Conservation (phyloP, 2,797 vertebrate genomes). For the Trachurus trachurus region DNA sequence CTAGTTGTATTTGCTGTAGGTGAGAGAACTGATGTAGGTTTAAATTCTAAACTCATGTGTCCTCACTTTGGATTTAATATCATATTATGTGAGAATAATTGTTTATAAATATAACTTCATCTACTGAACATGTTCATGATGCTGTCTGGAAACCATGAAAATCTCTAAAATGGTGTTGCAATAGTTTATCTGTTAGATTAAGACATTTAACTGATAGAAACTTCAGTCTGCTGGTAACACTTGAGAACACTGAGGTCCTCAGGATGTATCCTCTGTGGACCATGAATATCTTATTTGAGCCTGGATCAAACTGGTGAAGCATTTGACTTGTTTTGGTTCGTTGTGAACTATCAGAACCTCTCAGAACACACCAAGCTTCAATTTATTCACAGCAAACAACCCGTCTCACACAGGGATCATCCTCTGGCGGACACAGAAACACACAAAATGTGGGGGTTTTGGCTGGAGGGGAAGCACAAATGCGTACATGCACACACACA, state of each 20-base stretch:
- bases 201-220: neutral
- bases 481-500: slow-evolving; percentile 49
- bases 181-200: too few species aligned
- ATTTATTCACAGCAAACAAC: slow-evolving; percentile 17
- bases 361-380: slow-evolving; percentile 39
- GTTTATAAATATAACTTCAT: too few species aligned
- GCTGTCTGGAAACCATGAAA: too few species aligned
- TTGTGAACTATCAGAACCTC: neutral
- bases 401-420: neutral
- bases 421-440: slow-evolving; percentile 17
- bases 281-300: neutral
- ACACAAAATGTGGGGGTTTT: slow-evolving; percentile 16
- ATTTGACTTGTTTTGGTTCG: neutral
- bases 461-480: slow-evolving; percentile 24
- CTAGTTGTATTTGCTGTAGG: too few species aligned
- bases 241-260: neutral
- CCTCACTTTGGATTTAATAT: too few species aligned
- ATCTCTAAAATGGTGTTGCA: too few species aligned
- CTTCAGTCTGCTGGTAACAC: neutral
- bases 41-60: too few species aligned
- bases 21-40: too few species aligned
- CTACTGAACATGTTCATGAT: too few species aligned
- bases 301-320: neutral
- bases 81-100: too few species aligned
- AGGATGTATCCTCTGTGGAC: neutral